Conservation (phyloP, 2,797 vertebrate species). For the Odontamblyopus rebecca region DNA sequence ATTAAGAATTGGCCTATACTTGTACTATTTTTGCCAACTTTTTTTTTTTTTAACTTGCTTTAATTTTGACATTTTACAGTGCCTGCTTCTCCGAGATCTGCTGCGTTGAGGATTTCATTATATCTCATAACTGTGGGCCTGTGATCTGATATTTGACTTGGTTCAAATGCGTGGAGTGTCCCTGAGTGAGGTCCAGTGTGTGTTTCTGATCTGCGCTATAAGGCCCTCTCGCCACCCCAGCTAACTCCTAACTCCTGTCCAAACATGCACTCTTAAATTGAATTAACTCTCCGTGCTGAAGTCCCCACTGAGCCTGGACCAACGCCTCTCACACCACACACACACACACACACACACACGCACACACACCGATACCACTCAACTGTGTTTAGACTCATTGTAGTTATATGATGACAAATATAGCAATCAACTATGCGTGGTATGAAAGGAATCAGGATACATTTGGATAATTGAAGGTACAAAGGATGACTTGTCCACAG, state of each 20-base stretch:
- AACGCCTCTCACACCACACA: slow-evolving; percentile 57
- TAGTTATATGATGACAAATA: not conserved
- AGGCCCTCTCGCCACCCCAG: slow-evolving; percentile 67
- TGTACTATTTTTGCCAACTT: not conserved
- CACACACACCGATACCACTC: slow-evolving; percentile 4
- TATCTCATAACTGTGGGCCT: slow-evolving; percentile 18
- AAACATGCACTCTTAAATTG: slow-evolving; percentile 86
- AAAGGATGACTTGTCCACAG: slow-evolving; percentile 36
- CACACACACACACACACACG: slow-evolving; percentile 21
- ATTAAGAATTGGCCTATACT: not conserved
- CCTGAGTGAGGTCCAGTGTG: slow-evolving; percentile 33
- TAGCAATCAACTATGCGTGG: not conserved
- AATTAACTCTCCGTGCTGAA: slow-evolving; percentile 89
- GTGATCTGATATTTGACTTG: slow-evolving; percentile 26
- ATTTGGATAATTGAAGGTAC: slow-evolving; percentile 15
- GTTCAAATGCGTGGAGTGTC: slow-evolving; percentile 1
- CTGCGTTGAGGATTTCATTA: slow-evolving; percentile 10
- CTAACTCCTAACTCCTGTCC: slow-evolving; percentile 87
- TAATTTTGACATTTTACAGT: not conserved
- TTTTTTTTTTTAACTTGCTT: not conserved
- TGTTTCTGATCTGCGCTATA: slow-evolving; percentile 56
- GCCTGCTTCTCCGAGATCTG: not conserved
- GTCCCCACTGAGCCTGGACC: slow-evolving; percentile 64
- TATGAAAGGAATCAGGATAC: not conserved
- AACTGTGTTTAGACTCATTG: not conserved